Evolutionary conservation across 2,888 invertebrate species (phyloP).

Genomic region (Conus canariensis): DNA sequence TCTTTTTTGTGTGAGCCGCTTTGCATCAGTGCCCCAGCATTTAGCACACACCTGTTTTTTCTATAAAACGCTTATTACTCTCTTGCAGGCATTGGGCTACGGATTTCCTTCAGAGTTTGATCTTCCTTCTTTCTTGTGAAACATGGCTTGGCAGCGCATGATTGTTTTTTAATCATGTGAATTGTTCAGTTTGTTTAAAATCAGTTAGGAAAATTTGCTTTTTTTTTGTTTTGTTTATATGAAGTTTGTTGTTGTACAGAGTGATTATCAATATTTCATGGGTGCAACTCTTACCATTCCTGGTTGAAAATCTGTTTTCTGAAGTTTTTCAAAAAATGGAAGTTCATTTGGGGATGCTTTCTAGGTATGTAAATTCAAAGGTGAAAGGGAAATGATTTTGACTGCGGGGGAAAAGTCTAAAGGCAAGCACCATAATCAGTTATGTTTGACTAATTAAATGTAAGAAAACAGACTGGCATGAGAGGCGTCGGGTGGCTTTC

Average conservation of each 20-base stretch:
- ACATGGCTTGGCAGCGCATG: background rate
- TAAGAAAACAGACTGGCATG: too few species aligned
- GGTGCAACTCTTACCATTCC: too few species aligned
- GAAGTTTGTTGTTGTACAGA: background rate
- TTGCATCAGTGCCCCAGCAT: conserved; percentile 3
- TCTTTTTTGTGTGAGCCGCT: conserved; percentile 1
- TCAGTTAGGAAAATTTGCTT: background rate
- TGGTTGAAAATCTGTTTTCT: too few species aligned
- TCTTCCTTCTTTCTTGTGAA: background rate
- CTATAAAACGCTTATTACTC: background rate
- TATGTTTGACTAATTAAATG: too few species aligned
- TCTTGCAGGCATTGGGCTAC: background rate
- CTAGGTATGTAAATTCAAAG: too few species aligned
- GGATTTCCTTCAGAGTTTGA: background rate
- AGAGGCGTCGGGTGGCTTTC: too few species aligned
- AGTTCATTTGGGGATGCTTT: too few species aligned
- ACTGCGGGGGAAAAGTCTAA: too few species aligned
- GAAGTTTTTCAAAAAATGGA: too few species aligned
- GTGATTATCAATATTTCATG: background rate
- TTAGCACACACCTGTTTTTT: background rate
- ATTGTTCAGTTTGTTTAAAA: background rate
- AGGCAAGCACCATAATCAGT: too few species aligned
- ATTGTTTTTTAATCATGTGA: background rate
- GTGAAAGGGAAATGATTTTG: too few species aligned
- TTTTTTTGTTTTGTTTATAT: background rate